Evolutionary conservation across 2,888 invertebrate genomes (phyloP).

Genomic region (Gymnocheta viridis): DNA sequence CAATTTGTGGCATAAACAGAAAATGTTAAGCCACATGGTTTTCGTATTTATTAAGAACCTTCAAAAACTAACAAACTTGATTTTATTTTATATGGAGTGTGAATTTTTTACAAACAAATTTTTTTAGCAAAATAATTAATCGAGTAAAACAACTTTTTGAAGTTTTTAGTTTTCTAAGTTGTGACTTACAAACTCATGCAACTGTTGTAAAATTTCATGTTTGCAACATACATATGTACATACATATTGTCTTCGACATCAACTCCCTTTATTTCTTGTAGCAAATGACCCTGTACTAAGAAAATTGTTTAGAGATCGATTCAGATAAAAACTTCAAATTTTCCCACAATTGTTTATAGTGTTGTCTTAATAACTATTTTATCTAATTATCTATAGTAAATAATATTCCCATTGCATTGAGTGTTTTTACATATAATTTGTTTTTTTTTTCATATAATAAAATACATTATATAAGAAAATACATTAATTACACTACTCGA

Average conservation of each 20-base stretch:
- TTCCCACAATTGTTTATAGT: not conserved
- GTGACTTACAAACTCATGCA: not conserved
- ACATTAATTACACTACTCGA: no score
- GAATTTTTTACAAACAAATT: not conserved
- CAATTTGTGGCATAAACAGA: not conserved
- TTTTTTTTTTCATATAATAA: no score
- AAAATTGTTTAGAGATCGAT: not conserved
- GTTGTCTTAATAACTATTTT: not conserved
- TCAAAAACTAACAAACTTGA: slow-evolving; percentile 4
- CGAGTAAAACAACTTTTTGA: not conserved
- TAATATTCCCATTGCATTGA: slow-evolving; percentile 1
- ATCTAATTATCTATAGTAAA: not conserved
- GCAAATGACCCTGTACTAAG: not conserved
- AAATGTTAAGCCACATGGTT: not conserved
- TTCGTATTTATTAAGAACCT: not conserved
- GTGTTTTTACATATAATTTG: not conserved
- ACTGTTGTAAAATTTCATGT: not conserved
- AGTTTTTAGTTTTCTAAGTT: not conserved
- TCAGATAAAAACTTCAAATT: not conserved
- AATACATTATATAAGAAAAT: no score
- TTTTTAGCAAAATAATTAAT: not conserved
- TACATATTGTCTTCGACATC: not conserved
- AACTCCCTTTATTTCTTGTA: not conserved
- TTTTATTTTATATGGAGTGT: not conserved
- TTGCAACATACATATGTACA: not conserved